Evolutionary conservation across 2,888 invertebrate genomes (phyloP).

Genomic region (Eupithecia dodoneata): DNA sequence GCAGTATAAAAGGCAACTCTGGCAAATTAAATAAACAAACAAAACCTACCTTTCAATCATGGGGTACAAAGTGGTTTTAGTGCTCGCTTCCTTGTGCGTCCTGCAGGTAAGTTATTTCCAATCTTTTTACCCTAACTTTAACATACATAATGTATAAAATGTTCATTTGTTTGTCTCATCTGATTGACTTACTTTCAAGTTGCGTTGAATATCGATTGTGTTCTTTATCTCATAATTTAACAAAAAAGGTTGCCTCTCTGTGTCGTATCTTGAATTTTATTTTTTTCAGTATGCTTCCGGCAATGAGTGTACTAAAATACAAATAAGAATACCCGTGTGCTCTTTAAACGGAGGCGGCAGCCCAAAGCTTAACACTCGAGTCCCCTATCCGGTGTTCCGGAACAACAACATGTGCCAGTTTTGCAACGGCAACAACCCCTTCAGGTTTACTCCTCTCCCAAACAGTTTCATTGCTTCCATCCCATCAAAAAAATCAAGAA

Average conservation of each 20-base stretch:
- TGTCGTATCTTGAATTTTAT: constrained; percentile 6
- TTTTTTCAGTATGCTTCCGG: constrained; percentile 33
- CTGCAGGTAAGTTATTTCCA: constrained; percentile 59
- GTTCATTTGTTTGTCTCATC: background rate
- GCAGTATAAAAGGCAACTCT: constrained; percentile 36
- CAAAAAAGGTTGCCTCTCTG: background rate
- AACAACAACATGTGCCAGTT: constrained; percentile 32
- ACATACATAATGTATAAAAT: background rate
- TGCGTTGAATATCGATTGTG: background rate
- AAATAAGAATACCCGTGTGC: constrained; percentile 28
- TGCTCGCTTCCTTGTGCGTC: constrained; percentile 54
- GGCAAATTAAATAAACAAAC: constrained; percentile 17
- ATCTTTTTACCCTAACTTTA: background rate
- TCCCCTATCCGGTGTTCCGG: constrained; percentile 23
- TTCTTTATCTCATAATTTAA: background rate
- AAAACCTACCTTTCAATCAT: constrained; percentile 50
- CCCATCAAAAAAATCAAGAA: constrained; percentile 32
- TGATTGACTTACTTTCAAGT: background rate
- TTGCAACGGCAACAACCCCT: constrained; percentile 27
- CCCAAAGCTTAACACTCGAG: background rate
- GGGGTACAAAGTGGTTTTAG: constrained; percentile 53
- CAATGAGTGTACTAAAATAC: constrained; percentile 15
- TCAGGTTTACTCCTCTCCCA: constrained; percentile 23
- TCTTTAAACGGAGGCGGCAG: constrained; percentile 20
- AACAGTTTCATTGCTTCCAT: constrained; percentile 41